Base-by-base conservation (phyloP, 2,888 invertebrate genomes). In the Ornithoptera priamus region DNA sequence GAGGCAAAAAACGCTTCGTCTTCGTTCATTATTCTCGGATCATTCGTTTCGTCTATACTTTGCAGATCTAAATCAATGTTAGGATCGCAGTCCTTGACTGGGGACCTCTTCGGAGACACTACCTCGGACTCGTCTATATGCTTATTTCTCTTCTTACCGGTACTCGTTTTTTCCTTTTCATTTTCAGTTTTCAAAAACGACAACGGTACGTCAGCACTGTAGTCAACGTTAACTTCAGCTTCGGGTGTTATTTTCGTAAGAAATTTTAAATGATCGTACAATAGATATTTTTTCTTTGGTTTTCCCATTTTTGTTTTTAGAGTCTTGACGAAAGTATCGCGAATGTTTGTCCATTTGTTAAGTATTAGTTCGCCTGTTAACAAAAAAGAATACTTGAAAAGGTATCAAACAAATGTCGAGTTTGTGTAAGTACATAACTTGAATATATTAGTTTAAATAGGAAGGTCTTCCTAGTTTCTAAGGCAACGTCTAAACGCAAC, bases 1-100 rank as follows among this genome's bases (percentile, higher is more conserved):
- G 92, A 92, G 0, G 92, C 92, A 65, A 92, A 92, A 72, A 92
- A 92, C 0, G 92, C 92, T 70, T 92, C 92, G 70, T 92, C 92
- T 71, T 92, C 92, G 68, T 92, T 92, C 92, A 92, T 92, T 0
- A 92, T 76, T 46, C 92, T 81, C 0, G 86, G 85, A 67, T 91
- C 90, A 67, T 78, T 81, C 0, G 73, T 72, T 7, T 84, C 84
- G 4, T 85, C 84, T 0, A 86, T 76, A 71, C 83, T 86, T 0
- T 84, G 78, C 60, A 85, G 84, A 73, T 88, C 85, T 24, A 86
- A 75, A 1, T 81, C 80, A 8, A 75, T 77, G 8, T 72, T 74
- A 1, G 62, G 58, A 12, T 73, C 74, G 57, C 74, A 69, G 2
- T 71, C 67, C 58, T 75, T 68, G 24, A 59, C 22, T 50, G 39